phyloP scores from a whole-genome alignment of 2,888 invertebrate genomes.

The Andrena bucephala region DNA sequence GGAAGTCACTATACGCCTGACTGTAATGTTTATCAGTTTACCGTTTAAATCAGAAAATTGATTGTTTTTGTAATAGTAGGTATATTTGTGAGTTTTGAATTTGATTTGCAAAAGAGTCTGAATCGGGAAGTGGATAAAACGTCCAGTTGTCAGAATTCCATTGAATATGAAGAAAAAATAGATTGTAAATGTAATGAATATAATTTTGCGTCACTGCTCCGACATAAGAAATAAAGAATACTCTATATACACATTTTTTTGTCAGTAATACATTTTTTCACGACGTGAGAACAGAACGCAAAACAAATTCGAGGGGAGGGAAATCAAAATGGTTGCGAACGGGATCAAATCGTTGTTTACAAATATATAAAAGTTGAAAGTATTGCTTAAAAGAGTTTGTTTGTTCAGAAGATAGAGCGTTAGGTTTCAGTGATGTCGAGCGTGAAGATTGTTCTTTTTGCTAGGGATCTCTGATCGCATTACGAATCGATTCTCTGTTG shows the following conservation, averaged over 20 bases:
- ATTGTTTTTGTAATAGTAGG: not conserved
- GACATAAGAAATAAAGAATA: slow-evolving; percentile 1
- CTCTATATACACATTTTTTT: not conserved
- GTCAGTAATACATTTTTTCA: slow-evolving; percentile 22
- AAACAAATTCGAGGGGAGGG: slow-evolving; percentile 12
- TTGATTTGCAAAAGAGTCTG: too few species aligned
- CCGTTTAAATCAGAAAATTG: not conserved
- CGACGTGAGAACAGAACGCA: not conserved
- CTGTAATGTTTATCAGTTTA: too few species aligned
- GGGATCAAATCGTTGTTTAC: too few species aligned
- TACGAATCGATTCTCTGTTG: not conserved
- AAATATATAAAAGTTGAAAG: too few species aligned
- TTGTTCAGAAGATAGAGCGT: slow-evolving; percentile 31
- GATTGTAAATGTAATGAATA: not conserved
- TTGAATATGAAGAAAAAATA: not conserved
- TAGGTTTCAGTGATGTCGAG: slow-evolving; percentile 19
- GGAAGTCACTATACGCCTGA: too few species aligned
- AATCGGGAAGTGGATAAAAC: too few species aligned
- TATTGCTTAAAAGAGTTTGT: slow-evolving; percentile 25
- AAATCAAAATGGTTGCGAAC: slow-evolving; percentile 5
- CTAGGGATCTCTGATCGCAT: not conserved
- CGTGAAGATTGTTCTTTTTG: slow-evolving; percentile 16
- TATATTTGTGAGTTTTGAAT: not conserved
- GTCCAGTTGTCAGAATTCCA: not conserved
- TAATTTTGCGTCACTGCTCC: slow-evolving; percentile 5